A percentile compares a stretch with the other conserved stretches of the same genome.
These are phyloP conservation scores for Metellina segmentata DNA, from an alignment of 2,888 invertebrate species.

Conservation along the genomic window DNA sequence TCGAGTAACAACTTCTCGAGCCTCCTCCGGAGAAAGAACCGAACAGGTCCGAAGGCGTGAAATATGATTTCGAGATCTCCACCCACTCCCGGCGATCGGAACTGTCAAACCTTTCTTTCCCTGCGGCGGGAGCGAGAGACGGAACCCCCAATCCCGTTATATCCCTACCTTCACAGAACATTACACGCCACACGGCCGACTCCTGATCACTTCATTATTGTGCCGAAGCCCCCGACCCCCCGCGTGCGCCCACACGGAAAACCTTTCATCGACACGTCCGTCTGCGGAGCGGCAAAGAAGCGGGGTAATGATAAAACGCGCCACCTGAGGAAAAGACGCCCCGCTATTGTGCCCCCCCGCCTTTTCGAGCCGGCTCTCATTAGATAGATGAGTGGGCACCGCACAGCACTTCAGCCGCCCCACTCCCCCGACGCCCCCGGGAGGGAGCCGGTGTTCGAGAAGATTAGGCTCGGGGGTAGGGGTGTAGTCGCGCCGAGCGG, in stretches of 20 bases:
- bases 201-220: conserved; percentile 63
- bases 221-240: background rate
- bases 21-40: too few relatives aligned
- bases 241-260: background rate
- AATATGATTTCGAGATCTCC: too few relatives aligned
- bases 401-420: conserved; percentile 27
- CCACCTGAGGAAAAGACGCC: background rate
- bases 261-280: conserved; percentile 2
- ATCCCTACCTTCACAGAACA: conserved; percentile 28
- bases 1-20: too few relatives aligned
- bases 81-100: too few relatives aligned
- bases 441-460: conserved; percentile 43
- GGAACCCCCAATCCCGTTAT: conserved; percentile 8
- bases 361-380: conserved; percentile 63
- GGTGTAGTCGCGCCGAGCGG: background rate
- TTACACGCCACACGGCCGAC: conserved; percentile 30
- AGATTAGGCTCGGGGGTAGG: conserved; percentile 38
- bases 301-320: conserved; percentile 7
- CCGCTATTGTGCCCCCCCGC: background rate
- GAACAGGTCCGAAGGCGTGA: too few relatives aligned
- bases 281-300: background rate
- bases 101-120: too few relatives aligned
- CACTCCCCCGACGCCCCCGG: background rate
- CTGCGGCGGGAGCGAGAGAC: background rate
- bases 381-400: conserved; percentile 70